These are phyloP conservation scores for Callitettix versicolor DNA, from an alignment of 1,140 invertebrate genomes.

Conservation along the genomic window DNA sequence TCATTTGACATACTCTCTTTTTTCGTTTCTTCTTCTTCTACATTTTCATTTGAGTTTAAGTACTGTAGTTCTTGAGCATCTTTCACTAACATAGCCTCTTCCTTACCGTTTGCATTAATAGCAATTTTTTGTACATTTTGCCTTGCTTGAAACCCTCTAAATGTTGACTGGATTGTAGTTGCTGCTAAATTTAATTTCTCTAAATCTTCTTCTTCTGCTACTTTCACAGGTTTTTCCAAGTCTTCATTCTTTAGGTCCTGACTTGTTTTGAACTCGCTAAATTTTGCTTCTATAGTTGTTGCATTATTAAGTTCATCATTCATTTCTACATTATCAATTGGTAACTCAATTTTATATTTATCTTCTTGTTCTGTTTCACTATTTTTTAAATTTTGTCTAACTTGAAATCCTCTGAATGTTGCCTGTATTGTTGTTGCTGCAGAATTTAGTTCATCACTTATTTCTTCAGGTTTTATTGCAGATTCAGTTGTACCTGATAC, in stretches of 20 bases:
- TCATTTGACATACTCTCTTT: background rate
- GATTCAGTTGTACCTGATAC: too few relatives aligned
- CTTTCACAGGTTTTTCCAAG: background rate
- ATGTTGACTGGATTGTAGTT: conserved; percentile 21
- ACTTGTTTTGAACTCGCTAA: conserved; percentile 55
- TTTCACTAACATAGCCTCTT: background rate
- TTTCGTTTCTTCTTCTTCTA: background rate
- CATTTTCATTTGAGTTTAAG: background rate
- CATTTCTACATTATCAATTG: conserved; percentile 10
- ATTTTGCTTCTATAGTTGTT: conserved; percentile 57
- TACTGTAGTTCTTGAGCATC: conserved; percentile 10
- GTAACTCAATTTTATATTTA: background rate
- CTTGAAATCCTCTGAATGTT: conserved; percentile 20
- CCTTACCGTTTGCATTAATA: conserved; percentile 2
- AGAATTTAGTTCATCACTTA: background rate
- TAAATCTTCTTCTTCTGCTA: background rate
- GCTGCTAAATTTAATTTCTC: conserved; percentile 12
- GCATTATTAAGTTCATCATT: conserved; percentile 22
- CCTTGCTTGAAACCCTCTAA: conserved; percentile 21
- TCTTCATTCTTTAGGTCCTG: conserved; percentile 16
- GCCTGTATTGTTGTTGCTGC: conserved; percentile 24
- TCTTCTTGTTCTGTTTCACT: background rate
- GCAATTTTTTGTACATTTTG: conserved; percentile 35
- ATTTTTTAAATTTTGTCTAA: conserved; percentile 14
- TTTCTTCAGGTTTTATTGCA: background rate